Evolutionary conservation across 2,797 vertebrate genomes (phyloP).

Genomic region (Hydrolagus colliei): DNA sequence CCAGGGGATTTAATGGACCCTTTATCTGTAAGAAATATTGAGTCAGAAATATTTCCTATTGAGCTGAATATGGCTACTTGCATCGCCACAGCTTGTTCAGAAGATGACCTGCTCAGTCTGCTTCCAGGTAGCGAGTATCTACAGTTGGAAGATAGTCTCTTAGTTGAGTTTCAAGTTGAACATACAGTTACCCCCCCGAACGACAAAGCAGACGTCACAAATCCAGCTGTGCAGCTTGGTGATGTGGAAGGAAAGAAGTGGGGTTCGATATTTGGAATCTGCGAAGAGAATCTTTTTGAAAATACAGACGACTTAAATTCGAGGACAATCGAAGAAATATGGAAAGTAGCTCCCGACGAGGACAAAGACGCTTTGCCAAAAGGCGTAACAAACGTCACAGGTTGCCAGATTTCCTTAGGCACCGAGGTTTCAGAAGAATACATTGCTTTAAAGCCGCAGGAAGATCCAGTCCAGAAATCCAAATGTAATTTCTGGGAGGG

Average conservation of each 20-base stretch:
- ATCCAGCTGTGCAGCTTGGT: background rate
- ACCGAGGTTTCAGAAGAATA: background rate
- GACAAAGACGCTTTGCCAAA: constrained; percentile 4
- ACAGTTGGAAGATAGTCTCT: constrained; percentile 25
- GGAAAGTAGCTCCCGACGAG: constrained; percentile 20
- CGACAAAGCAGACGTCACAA: constrained; percentile 12
- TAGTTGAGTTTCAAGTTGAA: constrained; percentile 28
- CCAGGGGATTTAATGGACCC: background rate
- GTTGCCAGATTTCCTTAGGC: background rate
- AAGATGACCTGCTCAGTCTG: constrained; percentile 30
- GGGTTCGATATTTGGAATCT: constrained; percentile 29
- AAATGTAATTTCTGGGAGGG: constrained; percentile 20
- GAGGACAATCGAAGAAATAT: constrained; percentile 19
- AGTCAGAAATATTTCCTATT: constrained; percentile 6
- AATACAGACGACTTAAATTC: constrained; percentile 20
- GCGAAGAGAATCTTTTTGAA: constrained; percentile 18
- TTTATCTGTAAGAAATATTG: constrained; percentile 7
- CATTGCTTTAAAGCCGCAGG: background rate
- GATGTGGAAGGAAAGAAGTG: background rate
- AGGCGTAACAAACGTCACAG: background rate
- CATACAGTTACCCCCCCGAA: constrained; percentile 9
- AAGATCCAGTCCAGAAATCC: background rate
- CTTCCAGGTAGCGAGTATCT: constrained; percentile 24
- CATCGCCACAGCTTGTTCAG: constrained; percentile 26
- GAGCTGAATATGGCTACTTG: constrained; percentile 14